Base-by-base conservation (phyloP, 2,797 vertebrate species). In the Adrianichthys oophorus region DNA sequence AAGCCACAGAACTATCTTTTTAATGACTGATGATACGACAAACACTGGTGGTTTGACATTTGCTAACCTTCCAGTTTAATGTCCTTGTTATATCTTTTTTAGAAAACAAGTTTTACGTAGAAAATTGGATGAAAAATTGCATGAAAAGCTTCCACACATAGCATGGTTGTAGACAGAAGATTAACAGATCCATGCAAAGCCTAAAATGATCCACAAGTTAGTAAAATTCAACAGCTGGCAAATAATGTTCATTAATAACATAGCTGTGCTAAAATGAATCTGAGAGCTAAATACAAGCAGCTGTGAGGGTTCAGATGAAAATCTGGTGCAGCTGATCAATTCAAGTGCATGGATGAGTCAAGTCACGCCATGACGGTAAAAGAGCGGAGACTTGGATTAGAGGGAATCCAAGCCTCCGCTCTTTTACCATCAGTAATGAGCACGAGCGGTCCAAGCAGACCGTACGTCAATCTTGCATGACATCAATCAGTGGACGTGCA, bases 321-420 rank as follows among this genome's bases (percentile, higher is more conserved):
- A 56, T 70, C 71, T 82, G 70, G 49, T 68, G 65, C 57, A 67
- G 37, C 48, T 81, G 77, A 80, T 80, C 70, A 86, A 85, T 83
- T 70, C 79, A 80, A 45, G 45, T 41, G 56, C 62, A 21, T 56
- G 72, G 61, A 69, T 52, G 73, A 67, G 57, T 67, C 65, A 56
- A 68, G 62, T 77, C 66, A 79, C 67, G 21, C 59, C 62, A 67
- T 65, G 66, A 74, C 49, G 67, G 12, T 17, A 41, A 53, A 21
- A 42, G 44, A 43, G 17, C 49, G 8, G 46, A 10, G 46, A 45
- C 58, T 48, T 0, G 62, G 78, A 84, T 85, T 79, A 65, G 63
- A 84, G 66, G 68, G 87, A 85, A 82, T n/a, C n/a, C n/a, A n/a
- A n/a, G n/a, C n/a, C n/a, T n/a, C n/a, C n/a, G n/a, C n/a, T n/a